Evolutionary conservation across 37 sponge, comb jelly and placozoan genomes (phyloP), one percentile per base, ranked within the genome.

Genomic region (Mnemiopsis leidyi): DNA sequence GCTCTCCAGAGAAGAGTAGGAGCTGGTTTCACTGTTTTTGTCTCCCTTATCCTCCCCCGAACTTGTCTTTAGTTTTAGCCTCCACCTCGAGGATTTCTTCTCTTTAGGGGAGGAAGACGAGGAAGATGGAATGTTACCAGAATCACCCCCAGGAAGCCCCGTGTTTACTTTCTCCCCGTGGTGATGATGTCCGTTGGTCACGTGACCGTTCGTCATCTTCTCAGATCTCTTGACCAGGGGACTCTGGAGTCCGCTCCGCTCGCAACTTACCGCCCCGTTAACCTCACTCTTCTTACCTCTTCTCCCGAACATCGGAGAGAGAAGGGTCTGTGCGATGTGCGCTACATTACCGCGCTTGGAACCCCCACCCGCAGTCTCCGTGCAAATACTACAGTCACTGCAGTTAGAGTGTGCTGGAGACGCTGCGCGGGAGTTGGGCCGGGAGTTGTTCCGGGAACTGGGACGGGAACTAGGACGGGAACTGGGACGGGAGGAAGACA

Each of bases 311-410:
- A 77, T 77, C 3, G 79, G 79, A 1, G 79, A 77, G 35, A 77
- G 18, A 20, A 77, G 1, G 36, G 79, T 32, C 35, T 77, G 79
- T 13, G 79, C 79, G 18, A 77, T 26, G 36, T 34, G 36, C 3
- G 79, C 79, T 31, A 77, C 79, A 34, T 77, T 77, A 34, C 32
- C 26, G 3, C 36, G 20, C 20, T 26, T 77, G 73, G 9, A 3
- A 16, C 18, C 33, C 20, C 33, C 79, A 77, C 20, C 79, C 1
- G 79, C 79, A 1, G 33, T 21, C 18, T 77, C 79, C 1, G 16
- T 36, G 33, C 79, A 77, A 36, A 77, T 77, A 32, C 79, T 77
- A 32, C 79, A 77, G 79, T 77, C 79, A 77, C 79, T 77, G 79
- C 79, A 77, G 61, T 48, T 48, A 48, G 61, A 48, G 13, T 48